A percentile compares a stretch with the other conserved stretches of the same genome.
These are phyloP conservation scores for Alexandromys fortis DNA, from an alignment of 2,113 vertebrate species.

Conservation along the genomic window DNA sequence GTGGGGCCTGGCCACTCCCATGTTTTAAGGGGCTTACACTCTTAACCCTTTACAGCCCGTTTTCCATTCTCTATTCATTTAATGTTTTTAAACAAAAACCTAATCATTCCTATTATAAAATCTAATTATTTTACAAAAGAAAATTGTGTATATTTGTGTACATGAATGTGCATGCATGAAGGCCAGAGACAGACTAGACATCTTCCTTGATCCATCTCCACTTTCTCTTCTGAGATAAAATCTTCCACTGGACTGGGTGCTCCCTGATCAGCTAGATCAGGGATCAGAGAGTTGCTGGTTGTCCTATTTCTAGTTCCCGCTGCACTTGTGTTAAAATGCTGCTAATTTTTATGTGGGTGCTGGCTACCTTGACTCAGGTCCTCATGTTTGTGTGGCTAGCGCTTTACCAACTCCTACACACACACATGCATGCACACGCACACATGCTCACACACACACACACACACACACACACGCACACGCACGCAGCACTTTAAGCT, in stretches of 20 bases:
- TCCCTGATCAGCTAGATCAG: neutral
- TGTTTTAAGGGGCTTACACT: neutral
- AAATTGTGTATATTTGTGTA: neutral
- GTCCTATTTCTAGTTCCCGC: neutral
- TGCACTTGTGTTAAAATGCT: neutral
- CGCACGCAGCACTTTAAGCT: neutral
- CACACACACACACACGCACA: neutral
- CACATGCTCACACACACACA: neutral
- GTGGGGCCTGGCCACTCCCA: neutral
- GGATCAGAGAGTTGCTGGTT: neutral
- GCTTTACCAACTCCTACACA: neutral
- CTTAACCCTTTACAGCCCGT: neutral
- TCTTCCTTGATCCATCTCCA: neutral
- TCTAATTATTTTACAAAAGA: neutral
- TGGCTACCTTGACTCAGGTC: neutral
- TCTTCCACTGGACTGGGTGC: neutral
- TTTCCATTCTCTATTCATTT: neutral
- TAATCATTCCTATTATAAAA: neutral
- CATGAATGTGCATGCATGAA: neutral
- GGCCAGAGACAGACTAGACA: no score
- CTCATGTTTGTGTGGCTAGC: neutral
- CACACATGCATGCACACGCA: neutral
- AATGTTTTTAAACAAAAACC: slow-evolving; percentile 36
- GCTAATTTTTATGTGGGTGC: neutral
- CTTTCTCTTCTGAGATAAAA: neutral